These are phyloP conservation scores for Strix aluco DNA, from an alignment of 2,113 vertebrate genomes.

Conservation along the genomic window DNA sequence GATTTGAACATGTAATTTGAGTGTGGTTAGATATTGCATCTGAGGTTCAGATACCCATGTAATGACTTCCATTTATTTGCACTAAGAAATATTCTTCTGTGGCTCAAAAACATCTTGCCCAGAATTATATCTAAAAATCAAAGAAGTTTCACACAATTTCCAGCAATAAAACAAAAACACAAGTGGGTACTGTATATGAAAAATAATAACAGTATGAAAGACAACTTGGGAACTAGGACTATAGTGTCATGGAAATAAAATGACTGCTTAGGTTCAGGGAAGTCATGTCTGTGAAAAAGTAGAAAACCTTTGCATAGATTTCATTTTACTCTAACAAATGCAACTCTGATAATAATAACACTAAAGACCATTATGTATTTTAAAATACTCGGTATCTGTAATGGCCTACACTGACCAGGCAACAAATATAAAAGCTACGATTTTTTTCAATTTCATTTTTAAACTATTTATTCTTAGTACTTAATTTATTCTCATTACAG, in stretches of 20 bases:
- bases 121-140: background rate
- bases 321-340: background rate
- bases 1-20: background rate
- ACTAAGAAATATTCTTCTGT: background rate
- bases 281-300: background rate
- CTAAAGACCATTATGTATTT: background rate
- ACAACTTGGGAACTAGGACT: background rate
- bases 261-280: background rate
- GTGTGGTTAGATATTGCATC: background rate
- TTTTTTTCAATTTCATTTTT: background rate
- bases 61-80: constrained; percentile 23
- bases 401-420: background rate
- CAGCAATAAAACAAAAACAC: background rate
- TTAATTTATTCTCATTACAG: background rate
- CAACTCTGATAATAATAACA: background rate
- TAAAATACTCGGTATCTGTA: background rate
- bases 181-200: background rate
- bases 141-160: background rate
- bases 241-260: background rate
- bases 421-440: background rate
- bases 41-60: background rate
- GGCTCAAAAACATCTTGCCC: background rate
- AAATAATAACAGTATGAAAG: background rate
- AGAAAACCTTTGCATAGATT: background rate
- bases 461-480: background rate